These are phyloP conservation scores for Chaetodon auriga DNA, from an alignment of 2,113 vertebrate genomes.

Conservation along the genomic window DNA sequence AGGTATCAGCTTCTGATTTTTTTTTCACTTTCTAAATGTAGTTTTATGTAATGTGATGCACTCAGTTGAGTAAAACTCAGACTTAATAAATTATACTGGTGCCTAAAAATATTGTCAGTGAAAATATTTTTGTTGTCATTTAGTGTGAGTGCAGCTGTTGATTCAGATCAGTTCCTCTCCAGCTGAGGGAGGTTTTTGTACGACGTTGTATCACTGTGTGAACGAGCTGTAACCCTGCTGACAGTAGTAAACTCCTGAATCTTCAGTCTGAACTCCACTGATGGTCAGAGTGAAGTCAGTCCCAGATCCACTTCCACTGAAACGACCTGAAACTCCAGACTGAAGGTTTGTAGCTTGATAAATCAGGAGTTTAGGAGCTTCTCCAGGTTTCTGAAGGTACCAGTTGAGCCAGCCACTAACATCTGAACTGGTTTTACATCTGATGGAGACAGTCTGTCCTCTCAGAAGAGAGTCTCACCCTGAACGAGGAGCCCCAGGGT, in stretches of 20 bases:
- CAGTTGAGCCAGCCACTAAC: neutral
- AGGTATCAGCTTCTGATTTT: too few species aligned
- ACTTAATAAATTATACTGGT: too few species aligned
- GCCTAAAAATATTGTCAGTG: too few species aligned
- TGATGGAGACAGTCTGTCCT: slow-evolving; percentile 37
- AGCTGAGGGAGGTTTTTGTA: slow-evolving; percentile 18
- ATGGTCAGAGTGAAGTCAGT: slow-evolving; percentile 38
- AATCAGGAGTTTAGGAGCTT: slow-evolving; percentile 19
- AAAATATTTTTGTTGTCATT: too few species aligned
- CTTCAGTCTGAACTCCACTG: slow-evolving; percentile 37
- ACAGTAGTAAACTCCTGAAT: slow-evolving; percentile 16
- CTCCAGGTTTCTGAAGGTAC: slow-evolving; percentile 36
- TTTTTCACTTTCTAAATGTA: too few species aligned
- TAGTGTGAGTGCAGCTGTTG: neutral
- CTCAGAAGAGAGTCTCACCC: slow-evolving; percentile 37
- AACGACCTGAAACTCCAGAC: slow-evolving; percentile 6
- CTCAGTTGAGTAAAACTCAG: too few species aligned
- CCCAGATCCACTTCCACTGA: neutral
- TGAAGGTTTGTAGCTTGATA: neutral
- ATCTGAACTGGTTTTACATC: slow-evolving; percentile 5
- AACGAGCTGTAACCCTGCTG: neutral
- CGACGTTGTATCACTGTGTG: slow-evolving; percentile 13
- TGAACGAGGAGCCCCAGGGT: slow-evolving; percentile 38
- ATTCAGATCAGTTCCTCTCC: neutral
- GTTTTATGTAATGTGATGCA: too few species aligned